Base-by-base conservation (phyloP, 2,888 invertebrate genomes). In the Agelastica alni region DNA sequence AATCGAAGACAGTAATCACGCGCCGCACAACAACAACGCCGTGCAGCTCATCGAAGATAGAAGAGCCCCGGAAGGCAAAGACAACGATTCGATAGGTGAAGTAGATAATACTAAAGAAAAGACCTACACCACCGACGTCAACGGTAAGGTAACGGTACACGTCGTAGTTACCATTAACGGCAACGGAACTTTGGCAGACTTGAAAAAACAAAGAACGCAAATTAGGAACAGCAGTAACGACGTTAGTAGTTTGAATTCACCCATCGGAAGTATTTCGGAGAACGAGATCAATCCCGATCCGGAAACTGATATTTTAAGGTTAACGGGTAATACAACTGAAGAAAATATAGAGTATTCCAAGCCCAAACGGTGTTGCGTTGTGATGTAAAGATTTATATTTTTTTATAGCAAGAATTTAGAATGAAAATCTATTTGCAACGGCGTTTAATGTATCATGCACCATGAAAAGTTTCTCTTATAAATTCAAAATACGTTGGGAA, bases 181-280 rank as follows among this genome's bases (percentile, higher is more conserved):
- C 68, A 77, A 76, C 62, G 85, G 85, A 76, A 95, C 95, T 44
- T 82, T 96, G 67, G 89, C 95, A 47, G 95, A 96, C 78, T 81
- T 96, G 75, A 96, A 96, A 80, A 94, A 94, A 76, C 93, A 95
- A 74, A 83, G 96, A 61, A 86, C 92, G 59, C 90, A 91, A 70
- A 91, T 88, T 67, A 81, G 92, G 67, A 87, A 86, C 71, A 85
- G 83, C 51, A 83, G 80, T 60, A 81, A 82, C 0, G 77, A 77
- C 61, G 74, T 74, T 32, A 72, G 18, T 12, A 73, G 70, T 62
- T 59, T 77, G 30, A 64, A 68, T 4, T 72, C 75, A 14, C 69
- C 70, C 69, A 51, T 79, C 67, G 79, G 77, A 69, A 78, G 76
- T 52, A 58, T 75, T 28, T 72, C 75, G 55, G 79, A 78, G 66